Evolutionary conservation across 2,113 vertebrate genomes (phyloP).

Genomic region (Oceanites oceanicus): DNA sequence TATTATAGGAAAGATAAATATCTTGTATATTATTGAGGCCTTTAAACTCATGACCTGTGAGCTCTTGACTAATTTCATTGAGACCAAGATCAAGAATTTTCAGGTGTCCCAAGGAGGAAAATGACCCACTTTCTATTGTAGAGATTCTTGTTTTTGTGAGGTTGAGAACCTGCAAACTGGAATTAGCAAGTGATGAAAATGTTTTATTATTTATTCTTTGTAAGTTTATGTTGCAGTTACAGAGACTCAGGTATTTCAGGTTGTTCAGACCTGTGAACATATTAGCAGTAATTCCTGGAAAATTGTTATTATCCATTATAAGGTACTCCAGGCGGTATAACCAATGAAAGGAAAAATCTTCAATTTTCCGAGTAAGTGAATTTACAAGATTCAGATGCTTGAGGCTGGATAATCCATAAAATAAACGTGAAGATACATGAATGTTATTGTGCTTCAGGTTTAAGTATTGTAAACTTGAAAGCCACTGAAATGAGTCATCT

Average conservation of each 20-base stretch:
- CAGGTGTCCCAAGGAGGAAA: slow-evolving; percentile 79
- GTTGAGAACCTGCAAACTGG: slow-evolving; percentile 83
- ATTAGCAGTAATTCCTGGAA: slow-evolving; percentile 70
- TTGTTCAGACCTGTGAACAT: slow-evolving; percentile 84
- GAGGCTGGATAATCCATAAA: slow-evolving; percentile 82
- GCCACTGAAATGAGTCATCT: slow-evolving; percentile 81
- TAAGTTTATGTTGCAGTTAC: slow-evolving; percentile 72
- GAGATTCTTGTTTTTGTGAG: slow-evolving; percentile 80
- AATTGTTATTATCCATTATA: slow-evolving; percentile 76
- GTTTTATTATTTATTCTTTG: slow-evolving; percentile 80
- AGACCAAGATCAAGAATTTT: slow-evolving; percentile 81
- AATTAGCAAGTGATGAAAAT: slow-evolving; percentile 82
- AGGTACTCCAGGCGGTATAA: slow-evolving; percentile 81
- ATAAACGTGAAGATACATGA: slow-evolving; percentile 72
- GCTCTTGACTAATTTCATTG: slow-evolving; percentile 85
- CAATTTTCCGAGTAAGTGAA: slow-evolving; percentile 75
- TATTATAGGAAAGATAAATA: slow-evolving; percentile 86
- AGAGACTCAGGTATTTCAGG: slow-evolving; percentile 81
- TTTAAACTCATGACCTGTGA: slow-evolving; percentile 86
- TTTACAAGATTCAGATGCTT: slow-evolving; percentile 78
- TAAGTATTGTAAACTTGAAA: slow-evolving; percentile 77
- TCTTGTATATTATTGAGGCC: slow-evolving; percentile 80
- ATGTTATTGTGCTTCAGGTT: slow-evolving; percentile 81
- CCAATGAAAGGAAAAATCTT: slow-evolving; percentile 85
- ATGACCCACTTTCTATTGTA: slow-evolving; percentile 74